phyloP scores from a whole-genome alignment of 2,113 vertebrate genomes.

The Ctenodactylus gundi region DNA sequence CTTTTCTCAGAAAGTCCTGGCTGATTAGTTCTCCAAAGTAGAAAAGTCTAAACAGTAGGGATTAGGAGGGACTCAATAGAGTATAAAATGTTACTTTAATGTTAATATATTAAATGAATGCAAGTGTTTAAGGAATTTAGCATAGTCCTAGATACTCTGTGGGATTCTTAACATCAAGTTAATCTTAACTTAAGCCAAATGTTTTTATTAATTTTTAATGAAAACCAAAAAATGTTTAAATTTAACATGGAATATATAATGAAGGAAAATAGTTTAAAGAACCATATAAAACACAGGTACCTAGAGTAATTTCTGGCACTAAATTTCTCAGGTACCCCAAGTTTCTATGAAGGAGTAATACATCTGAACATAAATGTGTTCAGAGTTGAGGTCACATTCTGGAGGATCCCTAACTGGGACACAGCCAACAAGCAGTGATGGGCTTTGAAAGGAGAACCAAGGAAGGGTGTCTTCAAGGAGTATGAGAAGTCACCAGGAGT shows the following conservation, averaged over 20 bases:
- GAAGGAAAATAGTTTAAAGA: not conserved
- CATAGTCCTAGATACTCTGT: not conserved
- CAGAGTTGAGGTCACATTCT: not conserved
- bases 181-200: not conserved
- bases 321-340: not conserved
- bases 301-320: not conserved
- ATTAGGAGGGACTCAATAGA: not conserved
- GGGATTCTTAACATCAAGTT: not conserved
- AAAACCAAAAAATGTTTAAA: not conserved
- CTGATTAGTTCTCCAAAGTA: not conserved
- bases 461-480: not conserved
- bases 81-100: not conserved
- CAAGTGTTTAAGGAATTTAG: not conserved
- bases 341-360: not conserved
- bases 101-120: not conserved
- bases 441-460: not conserved
- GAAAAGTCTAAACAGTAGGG: not conserved
- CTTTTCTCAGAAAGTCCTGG: not conserved
- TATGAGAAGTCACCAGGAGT: not conserved
- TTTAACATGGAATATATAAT: not conserved
- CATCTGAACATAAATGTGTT: not conserved
- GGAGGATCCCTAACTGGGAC: not conserved
- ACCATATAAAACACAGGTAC: not conserved
- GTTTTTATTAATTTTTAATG: not conserved
- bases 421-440: not conserved